Conservation (phyloP, 1,140 invertebrate species). For the Drosophila sp. region DNA sequence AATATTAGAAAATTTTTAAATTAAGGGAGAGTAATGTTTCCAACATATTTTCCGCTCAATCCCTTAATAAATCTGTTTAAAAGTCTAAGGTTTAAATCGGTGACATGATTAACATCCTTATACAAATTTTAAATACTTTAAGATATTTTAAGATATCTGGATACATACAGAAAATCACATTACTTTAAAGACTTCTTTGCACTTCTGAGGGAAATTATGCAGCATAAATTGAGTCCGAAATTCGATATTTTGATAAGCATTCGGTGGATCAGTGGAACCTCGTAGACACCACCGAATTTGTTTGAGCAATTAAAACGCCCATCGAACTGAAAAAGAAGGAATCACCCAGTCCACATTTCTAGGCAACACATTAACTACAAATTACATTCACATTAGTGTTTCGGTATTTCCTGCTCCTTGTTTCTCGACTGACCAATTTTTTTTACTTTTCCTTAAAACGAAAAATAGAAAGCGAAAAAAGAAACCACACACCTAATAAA, state of each 20-base stretch:
- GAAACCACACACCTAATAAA: slow-evolving; percentile 78
- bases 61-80: too few species aligned
- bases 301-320: slow-evolving; percentile 72
- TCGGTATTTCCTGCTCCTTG: slow-evolving; percentile 59
- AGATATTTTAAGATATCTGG: too few species aligned
- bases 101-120: too few species aligned
- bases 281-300: slow-evolving; percentile 36
- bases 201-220: neutral
- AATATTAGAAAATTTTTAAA: too few species aligned
- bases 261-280: slow-evolving; percentile 1
- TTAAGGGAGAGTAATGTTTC: too few species aligned
- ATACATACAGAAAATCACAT: too few species aligned
- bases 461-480: slow-evolving; percentile 17
- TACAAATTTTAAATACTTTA: too few species aligned
- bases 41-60: too few species aligned
- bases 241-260: slow-evolving; percentile 5
- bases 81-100: too few species aligned
- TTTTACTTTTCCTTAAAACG: slow-evolving; percentile 41
- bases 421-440: slow-evolving; percentile 18
- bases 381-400: slow-evolving; percentile 82
- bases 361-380: slow-evolving; percentile 78
- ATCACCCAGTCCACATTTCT: slow-evolving; percentile 40
- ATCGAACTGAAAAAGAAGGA: slow-evolving; percentile 2
- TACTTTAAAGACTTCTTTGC: too few species aligned
- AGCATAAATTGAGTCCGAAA: slow-evolving; percentile 39